Base-by-base conservation (phyloP, 2,113 vertebrate genomes). In the Eublepharis macularius region DNA sequence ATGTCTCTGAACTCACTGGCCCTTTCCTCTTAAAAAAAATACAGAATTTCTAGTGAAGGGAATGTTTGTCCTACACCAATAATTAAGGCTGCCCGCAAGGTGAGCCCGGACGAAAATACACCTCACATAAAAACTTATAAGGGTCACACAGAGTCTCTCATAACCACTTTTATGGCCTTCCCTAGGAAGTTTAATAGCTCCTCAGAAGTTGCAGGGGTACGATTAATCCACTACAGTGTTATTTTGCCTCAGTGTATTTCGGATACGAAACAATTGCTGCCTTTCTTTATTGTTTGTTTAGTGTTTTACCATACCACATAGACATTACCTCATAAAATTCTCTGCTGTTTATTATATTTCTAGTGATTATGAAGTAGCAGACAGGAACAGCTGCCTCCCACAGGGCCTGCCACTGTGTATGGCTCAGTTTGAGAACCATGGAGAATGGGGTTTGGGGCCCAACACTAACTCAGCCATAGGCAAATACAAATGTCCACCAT, bases 231-330 rank as follows among this genome's bases (percentile, higher is more conserved):
- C 41, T 88, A 79, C 36, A 86, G 66, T 87, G 34, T 19, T 81
- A 76, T 87, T 91, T 91, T 90, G 84, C 82, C 78, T 89, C 88
- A 86, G 60, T 88, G 57, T 72, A 77, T 74, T 74, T 86, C 90
- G 81, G 76, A 90, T 74, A 80, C 81, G 80, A 85, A 91, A 89
- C 36, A 87, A 87, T 78, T 65, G 69, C 68, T 88, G 69, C 87
- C 87, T 93, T 92, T 80, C 90, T 94, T 92, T 88, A 92, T 86
- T 92, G 86, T 92, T 90, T 81, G 69, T 85, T 92, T 93, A 89
- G 87, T 74, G 45, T 82, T 86, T 83, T 87, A 54, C 80, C 66
- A 60, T 13, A 63, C 72, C 76, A 88, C 85, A 82, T 88, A 93
- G 91, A 92, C 90, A 89, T 90, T 65, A 91, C 90, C 90, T 94